A percentile compares a stretch with the other conserved stretches of the same genome.
phyloP scores from a whole-genome alignment of 2,797 vertebrate genomes.

The Chiloscyllium punctatum region DNA sequence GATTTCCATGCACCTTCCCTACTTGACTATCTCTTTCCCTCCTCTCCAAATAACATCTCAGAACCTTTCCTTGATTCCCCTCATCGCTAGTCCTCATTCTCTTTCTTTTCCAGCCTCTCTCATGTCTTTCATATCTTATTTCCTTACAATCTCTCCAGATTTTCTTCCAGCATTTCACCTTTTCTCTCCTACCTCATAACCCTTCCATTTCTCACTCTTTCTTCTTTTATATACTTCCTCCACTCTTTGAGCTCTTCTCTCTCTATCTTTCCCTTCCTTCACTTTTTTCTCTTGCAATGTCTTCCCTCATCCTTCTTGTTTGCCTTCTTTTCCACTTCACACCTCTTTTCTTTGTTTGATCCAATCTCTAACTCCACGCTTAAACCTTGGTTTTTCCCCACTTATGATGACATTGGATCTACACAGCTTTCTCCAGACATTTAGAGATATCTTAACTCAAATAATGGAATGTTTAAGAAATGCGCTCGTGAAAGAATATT shows the following conservation, averaged over 20 bases:
- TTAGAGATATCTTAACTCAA: background rate
- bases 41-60: background rate
- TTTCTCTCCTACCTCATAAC: background rate
- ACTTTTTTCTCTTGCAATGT: background rate
- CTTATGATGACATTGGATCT: background rate
- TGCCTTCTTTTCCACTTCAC: background rate
- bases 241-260: background rate
- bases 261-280: background rate
- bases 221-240: too few relatives aligned
- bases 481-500: background rate
- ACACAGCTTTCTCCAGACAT: background rate
- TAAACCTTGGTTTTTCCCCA: background rate
- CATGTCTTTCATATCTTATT: background rate
- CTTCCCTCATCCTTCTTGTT: background rate
- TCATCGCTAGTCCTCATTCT: background rate
- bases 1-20: background rate
- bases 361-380: background rate
- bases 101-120: too few relatives aligned
- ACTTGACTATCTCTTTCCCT: background rate
- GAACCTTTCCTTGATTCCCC: background rate
- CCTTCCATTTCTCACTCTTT: background rate
- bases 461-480: background rate
- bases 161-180: background rate
- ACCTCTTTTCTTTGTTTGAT: background rate
- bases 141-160: background rate